A percentile compares a stretch with the other conserved stretches of the same genome.
These are phyloP conservation scores for Bungarus multicinctus DNA, from an alignment of 2,113 vertebrate genomes.

Conservation along the genomic window DNA sequence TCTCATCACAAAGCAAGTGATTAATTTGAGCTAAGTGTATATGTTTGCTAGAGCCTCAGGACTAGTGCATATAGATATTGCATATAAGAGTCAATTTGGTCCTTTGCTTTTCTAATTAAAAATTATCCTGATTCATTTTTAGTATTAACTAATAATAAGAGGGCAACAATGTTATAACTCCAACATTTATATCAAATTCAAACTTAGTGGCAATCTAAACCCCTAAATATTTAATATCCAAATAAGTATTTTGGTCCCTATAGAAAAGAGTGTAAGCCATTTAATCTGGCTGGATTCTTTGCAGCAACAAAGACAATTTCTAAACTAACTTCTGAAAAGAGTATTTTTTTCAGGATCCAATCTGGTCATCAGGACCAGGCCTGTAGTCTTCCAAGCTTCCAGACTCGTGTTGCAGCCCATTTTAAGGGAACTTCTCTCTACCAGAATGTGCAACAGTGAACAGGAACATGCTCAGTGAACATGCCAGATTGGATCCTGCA, in stretches of 20 bases:
- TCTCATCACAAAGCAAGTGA: background rate
- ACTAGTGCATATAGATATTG: background rate
- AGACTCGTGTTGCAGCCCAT: background rate
- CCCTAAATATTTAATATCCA: conserved; percentile 31
- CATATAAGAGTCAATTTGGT: background rate
- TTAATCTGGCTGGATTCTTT: conserved; percentile 46
- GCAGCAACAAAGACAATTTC: conserved; percentile 34
- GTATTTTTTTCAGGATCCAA: background rate
- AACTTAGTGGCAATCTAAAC: conserved; percentile 39
- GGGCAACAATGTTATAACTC: background rate
- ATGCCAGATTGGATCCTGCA: background rate
- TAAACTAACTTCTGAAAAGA: conserved; percentile 25
- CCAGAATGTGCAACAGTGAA: background rate
- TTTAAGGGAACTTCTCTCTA: background rate
- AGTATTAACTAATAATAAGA: background rate
- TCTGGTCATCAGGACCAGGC: background rate
- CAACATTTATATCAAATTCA: conserved; percentile 37
- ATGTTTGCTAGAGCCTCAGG: background rate
- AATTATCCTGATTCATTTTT: background rate
- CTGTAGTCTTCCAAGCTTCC: background rate
- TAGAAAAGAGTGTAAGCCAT: conserved; percentile 58
- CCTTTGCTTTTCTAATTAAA: background rate
- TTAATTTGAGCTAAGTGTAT: background rate
- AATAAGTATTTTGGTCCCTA: conserved; percentile 43
- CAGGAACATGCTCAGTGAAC: accelerated